Percentiles rank a stretch among this genome's conserved stretches.
phyloP scores from a whole-genome alignment of 1,140 invertebrate genomes.

The Bombyx mori region ASM3026992v2 NC_085117.1:13628001-13628500 shows the following conservation, averaged over 20 bases:
- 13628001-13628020: slow-evolving; percentile 3
- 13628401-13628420: slow-evolving; percentile 30
- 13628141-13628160: too few species aligned
- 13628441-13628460: slow-evolving; percentile 19
- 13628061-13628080: slow-evolving; percentile 57
- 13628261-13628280: background rate
- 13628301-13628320: slow-evolving; percentile 40
- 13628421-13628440: slow-evolving; percentile 26
- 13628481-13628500: too few species aligned
- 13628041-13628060: slow-evolving; percentile 45
- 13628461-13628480: too few species aligned
- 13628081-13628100: slow-evolving; percentile 24
- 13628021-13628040: slow-evolving; percentile 19
- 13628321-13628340: slow-evolving; percentile 49
- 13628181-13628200: too few species aligned
- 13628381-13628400: slow-evolving; percentile 49
- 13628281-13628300: slow-evolving; percentile 37
- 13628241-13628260: too few species aligned
- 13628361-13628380: slow-evolving; percentile 48
- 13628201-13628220: too few species aligned
- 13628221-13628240: too few species aligned
- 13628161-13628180: too few species aligned
- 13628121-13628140: too few species aligned
- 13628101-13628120: too few species aligned
- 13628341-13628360: slow-evolving; percentile 34